Evolutionary conservation across 2,888 invertebrate genomes (phyloP), one percentile per base, ranked within the genome.

Genomic region (Carabus problematicus): DNA sequence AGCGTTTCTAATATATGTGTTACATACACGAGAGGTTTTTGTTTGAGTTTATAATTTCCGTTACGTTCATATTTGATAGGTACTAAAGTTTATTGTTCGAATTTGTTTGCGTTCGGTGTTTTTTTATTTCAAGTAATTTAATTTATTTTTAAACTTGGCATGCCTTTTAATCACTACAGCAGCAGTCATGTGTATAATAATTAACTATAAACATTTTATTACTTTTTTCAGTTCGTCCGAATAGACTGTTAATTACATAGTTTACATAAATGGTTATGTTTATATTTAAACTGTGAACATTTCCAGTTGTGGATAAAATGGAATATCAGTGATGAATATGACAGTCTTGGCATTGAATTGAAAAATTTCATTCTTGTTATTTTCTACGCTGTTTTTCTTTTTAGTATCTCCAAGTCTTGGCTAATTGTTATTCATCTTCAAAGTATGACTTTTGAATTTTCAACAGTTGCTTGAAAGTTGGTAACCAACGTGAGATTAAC

Each of bases 151-250:
- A 12, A 45, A 45, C 45, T 45, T 12, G 14, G 3, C 45, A 45
- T 45, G 45, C 1, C n/a, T 12, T 1, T 45, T 12, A 45, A 29
- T 29, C 11, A 45, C n/a, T 3, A 12, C 14, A 45, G 14, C 7
- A 12, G 29, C 29, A 29, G 29, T 6, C 29, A 29, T 29, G 29
- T 29, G 29, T 63, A 54, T 52, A 63, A 52, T 63, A 63, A 63
- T 63, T 52, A 63, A 63, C 54, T 52, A 63, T 63, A 63, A 63
- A 63, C 63, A 54, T 63, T 63, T 63, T 63, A 63, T 63, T 14
- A 52, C 63, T 54, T 63, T 63, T 63, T 63, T 63, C 62, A 42
- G 29, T 29, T 29, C 29, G 3, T 29, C 29, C 29, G 29, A 29
- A 29, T 29, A 29, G 29, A 6, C 29, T 3, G 29, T 29, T 29